These are phyloP conservation scores for Cabera pusaria DNA, from an alignment of 2,888 invertebrate genomes.

Conservation along the genomic window DNA sequence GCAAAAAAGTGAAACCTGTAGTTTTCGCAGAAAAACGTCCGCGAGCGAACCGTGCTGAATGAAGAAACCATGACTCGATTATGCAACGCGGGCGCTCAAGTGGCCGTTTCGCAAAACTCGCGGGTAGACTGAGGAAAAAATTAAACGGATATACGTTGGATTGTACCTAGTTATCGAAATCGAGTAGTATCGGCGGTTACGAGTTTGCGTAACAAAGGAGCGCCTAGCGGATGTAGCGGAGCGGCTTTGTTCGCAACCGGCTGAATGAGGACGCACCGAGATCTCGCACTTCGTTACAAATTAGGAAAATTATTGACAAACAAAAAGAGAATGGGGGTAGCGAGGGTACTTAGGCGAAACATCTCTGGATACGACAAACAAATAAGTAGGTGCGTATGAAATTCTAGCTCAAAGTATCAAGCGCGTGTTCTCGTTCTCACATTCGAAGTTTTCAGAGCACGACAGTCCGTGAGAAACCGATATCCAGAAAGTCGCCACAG, in stretches of 20 bases:
- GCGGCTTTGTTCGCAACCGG: conserved; percentile 7
- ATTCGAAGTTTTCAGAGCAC: too few species aligned
- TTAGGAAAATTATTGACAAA: too few species aligned
- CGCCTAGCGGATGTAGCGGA: conserved; percentile 7
- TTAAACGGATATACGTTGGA: conserved; percentile 9
- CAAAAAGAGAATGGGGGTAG: too few species aligned
- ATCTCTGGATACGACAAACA: too few species aligned
- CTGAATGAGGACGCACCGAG: too few species aligned
- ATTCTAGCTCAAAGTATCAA: too few species aligned
- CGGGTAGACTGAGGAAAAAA: conserved; percentile 4
- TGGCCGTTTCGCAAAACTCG: conserved; percentile 16
- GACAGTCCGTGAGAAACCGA: too few species aligned
- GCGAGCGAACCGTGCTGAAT: conserved; percentile 31
- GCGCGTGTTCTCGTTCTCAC: too few species aligned
- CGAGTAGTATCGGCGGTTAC: conserved; percentile 10
- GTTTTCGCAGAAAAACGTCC: conserved; percentile 52
- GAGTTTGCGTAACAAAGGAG: conserved; percentile 18
- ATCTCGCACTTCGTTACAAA: too few species aligned
- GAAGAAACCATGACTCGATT: conserved; percentile 34
- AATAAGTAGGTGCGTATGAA: too few species aligned
- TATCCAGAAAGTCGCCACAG: too few species aligned
- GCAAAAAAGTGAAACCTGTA: conserved; percentile 78
- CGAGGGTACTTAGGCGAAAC: too few species aligned
- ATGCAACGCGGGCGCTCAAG: conserved; percentile 21
- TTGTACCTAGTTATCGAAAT: conserved; percentile 13